Conservation (phyloP, 2,113 vertebrate genomes). For the Rhinopomastus cyanomelas region DNA sequence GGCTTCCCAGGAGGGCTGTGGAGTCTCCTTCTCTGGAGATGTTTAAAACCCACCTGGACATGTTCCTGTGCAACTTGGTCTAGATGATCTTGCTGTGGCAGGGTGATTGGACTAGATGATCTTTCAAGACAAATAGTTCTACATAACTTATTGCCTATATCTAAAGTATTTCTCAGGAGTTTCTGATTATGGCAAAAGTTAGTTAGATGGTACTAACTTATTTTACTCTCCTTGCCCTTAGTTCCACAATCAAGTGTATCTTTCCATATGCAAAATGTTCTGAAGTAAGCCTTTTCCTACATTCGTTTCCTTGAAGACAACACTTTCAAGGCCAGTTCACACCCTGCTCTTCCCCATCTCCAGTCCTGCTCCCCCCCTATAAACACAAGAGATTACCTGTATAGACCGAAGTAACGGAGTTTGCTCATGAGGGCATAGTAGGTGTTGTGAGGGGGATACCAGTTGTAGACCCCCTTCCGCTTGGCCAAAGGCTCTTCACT, state of each 20-base stretch:
- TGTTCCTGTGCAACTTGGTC: too few relatives aligned
- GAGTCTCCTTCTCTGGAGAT: too few relatives aligned
- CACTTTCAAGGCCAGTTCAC: background rate
- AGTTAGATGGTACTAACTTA: background rate
- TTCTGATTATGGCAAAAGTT: background rate
- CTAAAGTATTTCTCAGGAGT: background rate
- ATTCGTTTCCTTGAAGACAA: background rate
- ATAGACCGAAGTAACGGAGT: constrained; percentile 89
- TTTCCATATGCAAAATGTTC: background rate
- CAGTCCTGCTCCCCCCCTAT: background rate
- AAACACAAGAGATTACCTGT: constrained; percentile 78
- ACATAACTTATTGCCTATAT: background rate
- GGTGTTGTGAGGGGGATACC: constrained; percentile 92
- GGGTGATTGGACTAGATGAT: too few relatives aligned
- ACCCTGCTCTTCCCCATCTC: background rate
- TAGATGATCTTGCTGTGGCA: too few relatives aligned
- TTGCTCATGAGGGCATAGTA: constrained; percentile 87
- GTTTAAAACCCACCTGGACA: too few relatives aligned
- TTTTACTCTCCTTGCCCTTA: background rate
- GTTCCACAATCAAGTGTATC: background rate
- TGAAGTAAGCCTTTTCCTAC: background rate
- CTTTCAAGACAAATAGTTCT: background rate
- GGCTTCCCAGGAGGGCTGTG: too few relatives aligned
- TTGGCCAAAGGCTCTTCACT: constrained; percentile 86
- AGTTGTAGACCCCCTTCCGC: constrained; percentile 85